phyloP scores from a whole-genome alignment of 2,797 vertebrate genomes.

The Notamacropus eugenii region DNA sequence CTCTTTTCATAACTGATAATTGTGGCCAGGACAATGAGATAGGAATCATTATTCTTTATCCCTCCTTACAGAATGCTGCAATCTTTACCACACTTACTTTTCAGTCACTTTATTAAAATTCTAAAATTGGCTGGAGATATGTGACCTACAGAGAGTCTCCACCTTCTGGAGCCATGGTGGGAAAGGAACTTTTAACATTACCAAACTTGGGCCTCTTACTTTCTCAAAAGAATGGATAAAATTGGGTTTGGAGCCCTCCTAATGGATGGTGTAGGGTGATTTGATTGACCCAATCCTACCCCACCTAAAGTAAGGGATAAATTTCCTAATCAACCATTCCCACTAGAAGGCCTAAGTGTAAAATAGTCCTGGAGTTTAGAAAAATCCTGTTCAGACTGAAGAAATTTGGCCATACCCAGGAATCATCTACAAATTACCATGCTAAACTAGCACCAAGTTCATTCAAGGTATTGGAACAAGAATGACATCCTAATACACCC shows the following conservation, averaged over 20 bases:
- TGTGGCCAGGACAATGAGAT: slow-evolving; percentile 20
- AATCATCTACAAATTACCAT: not conserved
- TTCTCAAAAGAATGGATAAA: not conserved
- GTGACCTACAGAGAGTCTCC: not conserved
- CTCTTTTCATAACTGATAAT: slow-evolving; percentile 19
- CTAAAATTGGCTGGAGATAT: slow-evolving; percentile 15
- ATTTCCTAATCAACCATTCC: not conserved
- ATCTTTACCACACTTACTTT: not conserved
- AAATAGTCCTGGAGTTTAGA: not conserved
- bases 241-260: not conserved
- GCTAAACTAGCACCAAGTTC: not conserved
- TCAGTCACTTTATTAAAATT: slow-evolving; percentile 15
- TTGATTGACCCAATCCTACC: not conserved
- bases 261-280: not conserved
- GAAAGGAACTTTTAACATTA: slow-evolving; percentile 1
- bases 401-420: not conserved
- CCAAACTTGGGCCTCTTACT: not conserved
- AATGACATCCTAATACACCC: not conserved
- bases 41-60: slow-evolving; percentile 9
- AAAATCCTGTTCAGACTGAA: not conserved
- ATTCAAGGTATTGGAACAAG: not conserved
- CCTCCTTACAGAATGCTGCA: slow-evolving; percentile 11
- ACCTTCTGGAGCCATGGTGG: not conserved
- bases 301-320: not conserved
- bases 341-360: not conserved